phyloP scores from a whole-genome alignment of 1,140 invertebrate genomes.

The Melanaphis sacchari region DNA sequence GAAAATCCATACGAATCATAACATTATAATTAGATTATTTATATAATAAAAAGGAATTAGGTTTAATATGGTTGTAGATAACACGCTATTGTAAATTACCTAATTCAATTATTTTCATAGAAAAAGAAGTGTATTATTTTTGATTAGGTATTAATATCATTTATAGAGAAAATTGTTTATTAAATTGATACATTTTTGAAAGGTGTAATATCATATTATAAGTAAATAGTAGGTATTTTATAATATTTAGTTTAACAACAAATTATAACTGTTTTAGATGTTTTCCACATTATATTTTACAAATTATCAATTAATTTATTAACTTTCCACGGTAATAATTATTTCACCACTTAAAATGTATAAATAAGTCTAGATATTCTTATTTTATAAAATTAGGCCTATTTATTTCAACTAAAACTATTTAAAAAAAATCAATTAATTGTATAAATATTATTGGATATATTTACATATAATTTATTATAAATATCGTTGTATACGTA shows the following conservation, averaged over 20 bases:
- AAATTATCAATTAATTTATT: background rate
- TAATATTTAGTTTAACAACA: background rate
- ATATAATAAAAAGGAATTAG: background rate
- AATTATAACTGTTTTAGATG: background rate
- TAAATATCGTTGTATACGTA: background rate
- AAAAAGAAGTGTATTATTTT: background rate
- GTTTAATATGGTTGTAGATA: background rate
- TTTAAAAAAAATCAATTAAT: background rate
- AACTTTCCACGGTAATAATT: background rate
- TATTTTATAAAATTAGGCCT: background rate
- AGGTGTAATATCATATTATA: background rate
- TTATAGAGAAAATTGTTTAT: background rate
- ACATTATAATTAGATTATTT: background rate
- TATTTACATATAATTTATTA: background rate
- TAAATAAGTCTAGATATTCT: background rate
- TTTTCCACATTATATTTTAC: background rate
- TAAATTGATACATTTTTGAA: background rate
- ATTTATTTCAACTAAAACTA: background rate
- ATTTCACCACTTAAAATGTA: background rate
- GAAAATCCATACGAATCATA: background rate
- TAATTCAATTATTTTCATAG: background rate
- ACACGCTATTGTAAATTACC: background rate
- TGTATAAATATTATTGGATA: background rate
- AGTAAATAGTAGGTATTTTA: background rate
- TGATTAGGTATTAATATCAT: background rate